Evolutionary conservation across 2,797 vertebrate species (phyloP).

Genomic region (Dicrostonyx torquatus): DNA sequence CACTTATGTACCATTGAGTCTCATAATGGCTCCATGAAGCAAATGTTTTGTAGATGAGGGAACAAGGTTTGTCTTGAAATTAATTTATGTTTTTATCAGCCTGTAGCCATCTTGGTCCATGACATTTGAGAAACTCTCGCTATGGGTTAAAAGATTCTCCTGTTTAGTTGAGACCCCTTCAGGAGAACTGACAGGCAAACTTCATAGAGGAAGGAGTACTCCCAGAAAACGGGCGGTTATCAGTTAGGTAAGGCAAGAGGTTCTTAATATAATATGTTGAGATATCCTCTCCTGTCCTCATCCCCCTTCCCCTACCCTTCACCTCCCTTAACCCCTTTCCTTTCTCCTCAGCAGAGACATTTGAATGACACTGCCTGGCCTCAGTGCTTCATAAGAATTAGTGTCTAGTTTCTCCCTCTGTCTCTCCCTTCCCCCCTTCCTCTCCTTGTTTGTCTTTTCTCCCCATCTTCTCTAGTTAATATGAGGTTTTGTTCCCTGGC

Average conservation of each 20-base stretch:
- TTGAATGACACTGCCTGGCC: neutral
- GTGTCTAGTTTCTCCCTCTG: neutral
- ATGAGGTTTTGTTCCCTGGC: neutral
- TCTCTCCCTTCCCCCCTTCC: neutral
- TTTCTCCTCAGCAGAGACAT: neutral
- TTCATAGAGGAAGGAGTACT: neutral
- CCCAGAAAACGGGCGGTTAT: neutral
- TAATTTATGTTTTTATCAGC: neutral
- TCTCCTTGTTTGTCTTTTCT: neutral
- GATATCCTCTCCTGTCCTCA: neutral
- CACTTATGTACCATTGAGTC: neutral
- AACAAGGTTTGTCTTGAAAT: neutral
- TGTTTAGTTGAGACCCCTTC: neutral
- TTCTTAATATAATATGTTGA: neutral
- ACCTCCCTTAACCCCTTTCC: neutral
- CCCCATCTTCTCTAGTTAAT: neutral
- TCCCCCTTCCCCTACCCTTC: rapidly evolving
- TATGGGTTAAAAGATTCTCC: neutral
- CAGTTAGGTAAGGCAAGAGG: neutral
- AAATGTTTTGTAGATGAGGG: neutral
- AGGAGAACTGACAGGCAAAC: neutral
- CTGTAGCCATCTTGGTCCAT: neutral
- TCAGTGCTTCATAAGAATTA: neutral
- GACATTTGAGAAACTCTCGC: neutral
- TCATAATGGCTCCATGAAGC: neutral